Percentiles rank a stretch among this genome's conserved stretches.
phyloP scores from a whole-genome alignment of 2,113 vertebrate genomes.

The Heliornis fulica region DNA sequence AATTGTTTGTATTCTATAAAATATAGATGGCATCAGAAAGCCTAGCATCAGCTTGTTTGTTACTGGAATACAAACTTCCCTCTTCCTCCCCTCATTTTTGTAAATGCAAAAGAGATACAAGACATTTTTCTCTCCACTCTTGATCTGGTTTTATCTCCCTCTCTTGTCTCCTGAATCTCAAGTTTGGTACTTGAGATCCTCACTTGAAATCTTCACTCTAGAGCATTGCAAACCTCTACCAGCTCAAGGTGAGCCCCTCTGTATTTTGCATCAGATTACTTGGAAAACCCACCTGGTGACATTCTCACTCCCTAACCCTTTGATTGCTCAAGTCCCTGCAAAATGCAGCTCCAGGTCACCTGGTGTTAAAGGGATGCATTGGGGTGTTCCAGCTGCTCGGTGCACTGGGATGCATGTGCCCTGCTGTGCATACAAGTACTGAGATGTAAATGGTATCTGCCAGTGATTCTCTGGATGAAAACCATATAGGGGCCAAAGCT shows the following conservation, averaged over 20 bases:
- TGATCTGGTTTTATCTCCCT: neutral
- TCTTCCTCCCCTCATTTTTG: neutral
- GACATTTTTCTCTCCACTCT: neutral
- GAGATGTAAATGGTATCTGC: neutral
- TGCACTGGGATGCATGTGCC: neutral
- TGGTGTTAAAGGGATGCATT: neutral
- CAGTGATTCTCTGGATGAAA: neutral
- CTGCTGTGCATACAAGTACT: neutral
- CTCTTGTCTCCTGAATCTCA: neutral
- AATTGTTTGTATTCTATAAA: constrained; percentile 46
- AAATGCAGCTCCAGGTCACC: neutral
- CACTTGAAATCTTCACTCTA: neutral
- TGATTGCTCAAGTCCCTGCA: neutral
- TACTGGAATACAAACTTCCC: neutral
- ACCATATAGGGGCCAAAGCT: neutral
- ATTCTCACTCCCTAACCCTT: neutral
- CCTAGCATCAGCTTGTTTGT: neutral
- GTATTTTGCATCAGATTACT: neutral
- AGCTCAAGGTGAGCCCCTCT: neutral
- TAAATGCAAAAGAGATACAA: neutral
- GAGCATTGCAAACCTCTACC: neutral
- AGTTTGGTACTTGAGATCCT: neutral
- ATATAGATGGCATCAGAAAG: constrained; percentile 11
- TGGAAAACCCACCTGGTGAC: neutral
- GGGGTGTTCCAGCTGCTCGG: neutral